Conservation (phyloP, 2,888 invertebrate genomes). For the Caenorhabditis japonica region DNA sequence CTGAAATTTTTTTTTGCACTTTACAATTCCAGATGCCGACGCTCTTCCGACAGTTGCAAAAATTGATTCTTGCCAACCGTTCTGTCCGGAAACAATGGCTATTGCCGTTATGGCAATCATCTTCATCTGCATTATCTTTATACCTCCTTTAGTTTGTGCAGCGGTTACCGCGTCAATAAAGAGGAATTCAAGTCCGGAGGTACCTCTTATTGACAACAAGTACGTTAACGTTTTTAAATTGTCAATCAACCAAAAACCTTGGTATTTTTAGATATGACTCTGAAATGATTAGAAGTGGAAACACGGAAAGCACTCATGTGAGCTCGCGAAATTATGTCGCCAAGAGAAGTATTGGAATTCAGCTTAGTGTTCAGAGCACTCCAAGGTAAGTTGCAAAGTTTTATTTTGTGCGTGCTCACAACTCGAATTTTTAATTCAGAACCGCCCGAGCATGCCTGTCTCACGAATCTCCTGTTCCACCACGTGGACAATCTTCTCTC, state of each 20-base stretch:
- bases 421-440: constrained; percentile 22
- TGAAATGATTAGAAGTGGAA: constrained; percentile 73
- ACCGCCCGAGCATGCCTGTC: constrained; percentile 53
- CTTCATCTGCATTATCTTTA: constrained; percentile 60
- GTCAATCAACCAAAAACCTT: too few relatives aligned
- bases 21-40: constrained; percentile 41
- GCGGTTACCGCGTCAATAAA: constrained; percentile 56
- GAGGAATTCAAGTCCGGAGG: constrained; percentile 55
- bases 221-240: not conserved
- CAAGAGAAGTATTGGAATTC: constrained; percentile 72
- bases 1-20: not conserved
- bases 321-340: constrained; percentile 58
- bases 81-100: constrained; percentile 62
- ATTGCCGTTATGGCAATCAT: constrained; percentile 56
- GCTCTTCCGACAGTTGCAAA: constrained; percentile 41
- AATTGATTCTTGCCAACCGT: constrained; percentile 56
- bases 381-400: constrained; percentile 53
- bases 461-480: constrained; percentile 56
- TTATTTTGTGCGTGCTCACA: not conserved
- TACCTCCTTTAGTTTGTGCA: constrained; percentile 65
- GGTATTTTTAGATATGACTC: constrained; percentile 59
- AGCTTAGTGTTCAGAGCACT: constrained; percentile 70
- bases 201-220: constrained; percentile 64
- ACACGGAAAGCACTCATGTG: constrained; percentile 72
- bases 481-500: constrained; percentile 55